Base-by-base conservation (phyloP, 1,140 invertebrate species). In the Branchinecta lynchi region DNA sequence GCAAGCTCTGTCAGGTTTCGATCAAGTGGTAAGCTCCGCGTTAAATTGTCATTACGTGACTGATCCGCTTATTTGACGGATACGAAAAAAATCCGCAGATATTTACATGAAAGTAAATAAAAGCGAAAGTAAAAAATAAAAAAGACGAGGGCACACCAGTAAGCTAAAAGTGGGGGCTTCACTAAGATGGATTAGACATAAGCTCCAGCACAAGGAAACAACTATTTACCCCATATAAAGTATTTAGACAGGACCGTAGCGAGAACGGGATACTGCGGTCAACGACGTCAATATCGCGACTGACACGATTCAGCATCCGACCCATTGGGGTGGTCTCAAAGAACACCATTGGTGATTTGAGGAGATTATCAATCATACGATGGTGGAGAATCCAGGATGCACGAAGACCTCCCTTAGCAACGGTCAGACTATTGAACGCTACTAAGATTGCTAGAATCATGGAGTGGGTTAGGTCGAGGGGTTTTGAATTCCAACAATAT, bases 321-420 rank as follows among this genome's bases (percentile, higher is more conserved):
- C 91, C 91, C 71, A 87, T 77, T 66, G 91, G 90, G 73, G 90
- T 92, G 73, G 88, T 85, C 79, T 94, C 91, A 82, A 90, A 93
- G 82, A 93, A 92, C 73, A 82, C 77, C 80, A 84, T 84, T 65
- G 90, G 90, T 73, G 84, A 83, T 73, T 84, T 84, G 20, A 85
- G 72, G 43, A 82, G 75, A 60, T 72, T 74, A 44, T 75, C 72
- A 21, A 81, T 71, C 43, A 82, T 80, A 73, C 88, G 82, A 76
- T 86, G 83, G 71, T 78, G 77, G 69, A 95, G 84, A 75, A 91
- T 78, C 67, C 21, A 10, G 7, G 75, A 71, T 10, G 75, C 76
- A 17, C 43, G 46, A 21, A 76, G 67, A 21, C 73, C 72, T 70
- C 79, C 80, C 21, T 81, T 65, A 8, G 79, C 77, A 73, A 80